These are phyloP conservation scores for Alcedo quadribrachys DNA, from an alignment of 2,797 vertebrate species.

Conservation along the genomic window DNA sequence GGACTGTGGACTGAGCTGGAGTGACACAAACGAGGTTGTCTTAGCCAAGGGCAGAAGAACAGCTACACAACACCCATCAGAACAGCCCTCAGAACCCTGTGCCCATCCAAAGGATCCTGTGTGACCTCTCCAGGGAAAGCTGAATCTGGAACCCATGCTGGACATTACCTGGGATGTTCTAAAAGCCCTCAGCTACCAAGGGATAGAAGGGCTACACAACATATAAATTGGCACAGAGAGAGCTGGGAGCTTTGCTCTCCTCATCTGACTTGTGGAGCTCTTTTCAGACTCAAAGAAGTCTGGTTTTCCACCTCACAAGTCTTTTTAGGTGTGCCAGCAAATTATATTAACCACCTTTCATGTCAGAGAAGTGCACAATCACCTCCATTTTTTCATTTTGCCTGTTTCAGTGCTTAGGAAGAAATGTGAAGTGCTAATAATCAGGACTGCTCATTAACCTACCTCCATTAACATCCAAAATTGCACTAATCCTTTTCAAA, in stretches of 20 bases:
- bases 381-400: not conserved
- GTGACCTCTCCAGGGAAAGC: not conserved
- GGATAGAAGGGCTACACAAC: not conserved
- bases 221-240: rapidly evolving
- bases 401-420: not conserved
- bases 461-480: conserved; percentile 25
- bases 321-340: not conserved
- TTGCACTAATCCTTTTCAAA: conserved; percentile 30
- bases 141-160: not conserved
- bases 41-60: not conserved
- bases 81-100: not conserved
- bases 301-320: not conserved
- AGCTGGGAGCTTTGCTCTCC: not conserved
- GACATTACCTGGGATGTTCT: rapidly evolving
- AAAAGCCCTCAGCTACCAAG: not conserved
- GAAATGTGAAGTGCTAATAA: not conserved
- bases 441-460: conserved; percentile 5
- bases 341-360: not conserved
- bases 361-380: not conserved
- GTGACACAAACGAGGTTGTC: not conserved
- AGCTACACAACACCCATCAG: not conserved
- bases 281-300: not conserved
- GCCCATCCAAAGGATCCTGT: rapidly evolving
- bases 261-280: not conserved
- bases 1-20: not conserved